Evolutionary conservation across 1,140 invertebrate species (phyloP), one percentile per base, ranked within the genome.

Genomic region (Glomeris maerens): DNA sequence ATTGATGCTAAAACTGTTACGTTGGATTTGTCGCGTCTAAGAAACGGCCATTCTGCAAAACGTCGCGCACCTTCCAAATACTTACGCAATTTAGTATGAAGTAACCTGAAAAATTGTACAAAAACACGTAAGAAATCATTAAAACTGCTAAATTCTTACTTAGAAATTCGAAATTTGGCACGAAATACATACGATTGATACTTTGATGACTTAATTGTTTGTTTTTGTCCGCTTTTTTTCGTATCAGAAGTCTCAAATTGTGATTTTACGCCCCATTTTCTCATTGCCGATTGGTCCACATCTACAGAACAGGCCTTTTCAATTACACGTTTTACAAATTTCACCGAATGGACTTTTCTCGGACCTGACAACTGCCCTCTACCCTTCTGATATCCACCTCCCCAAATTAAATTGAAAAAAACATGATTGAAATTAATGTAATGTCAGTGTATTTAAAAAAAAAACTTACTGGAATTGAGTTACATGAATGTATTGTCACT

Each of bases 31-130:
- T n/a, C n/a, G n/a, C n/a, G n/a, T n/a, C n/a, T n/a, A n/a, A n/a
- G n/a, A n/a, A n/a, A n/a, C n/a, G n/a, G n/a, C n/a, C n/a, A n/a
- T n/a, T n/a, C n/a, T n/a, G n/a, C n/a, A n/a, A n/a, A n/a, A n/a
- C n/a, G n/a, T n/a, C n/a, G 17, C 17, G 17, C 17, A 17, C 10
- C 17, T 10, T 42, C 5, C 7, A 20, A 23, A 45, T 13, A 52
- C 42, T 52, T 29, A 52, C 50, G 28, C 38, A 52, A 29, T 45
- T 52, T 52, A 17, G n/a, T 48, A 27, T 52, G 50, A n/a, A 52
- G 31, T 27, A 52, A 28, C n/a, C 50, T 52, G 45, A 28, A 52
- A 52, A 49, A 36, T 5, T 7, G 36, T 17, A 47, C 13, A 49
- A 31, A 28, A 48, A 40, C 20, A 49, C 31, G 7, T 49, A 28